Percentiles rank a stretch among this genome's conserved stretches.
Evolutionary conservation across 1,140 invertebrate species (phyloP).

Genomic region (Drosophila bocki): DNA sequence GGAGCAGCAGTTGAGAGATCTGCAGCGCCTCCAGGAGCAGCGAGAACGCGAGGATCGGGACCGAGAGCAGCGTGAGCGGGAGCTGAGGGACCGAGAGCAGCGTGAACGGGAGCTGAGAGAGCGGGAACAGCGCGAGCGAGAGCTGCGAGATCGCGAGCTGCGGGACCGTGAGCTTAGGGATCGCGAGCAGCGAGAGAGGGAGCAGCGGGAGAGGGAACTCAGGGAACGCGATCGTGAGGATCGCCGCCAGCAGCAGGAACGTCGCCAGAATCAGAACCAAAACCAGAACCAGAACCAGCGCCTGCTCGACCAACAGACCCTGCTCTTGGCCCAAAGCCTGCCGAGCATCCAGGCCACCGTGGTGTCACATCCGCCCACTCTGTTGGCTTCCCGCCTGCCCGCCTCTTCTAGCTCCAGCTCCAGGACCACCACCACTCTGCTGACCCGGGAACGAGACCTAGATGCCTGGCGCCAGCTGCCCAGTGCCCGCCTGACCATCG

Average conservation of each 20-base stretch:
- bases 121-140: conserved; percentile 22
- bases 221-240: conserved; percentile 34
- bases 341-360: conserved; percentile 73
- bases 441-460: conserved; percentile 61
- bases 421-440: conserved; percentile 42
- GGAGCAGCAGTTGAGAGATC: conserved; percentile 70
- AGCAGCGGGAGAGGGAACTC: conserved; percentile 34
- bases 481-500: conserved; percentile 64
- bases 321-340: conserved; percentile 62
- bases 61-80: conserved; percentile 41
- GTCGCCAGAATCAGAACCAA: conserved; percentile 28
- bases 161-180: conserved; percentile 32
- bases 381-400: conserved; percentile 62
- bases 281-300: conserved; percentile 54
- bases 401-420: conserved; percentile 6
- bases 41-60: conserved; percentile 52
- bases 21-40: conserved; percentile 58
- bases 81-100: conserved; percentile 36
- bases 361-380: conserved; percentile 73
- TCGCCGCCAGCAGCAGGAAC: conserved; percentile 43
- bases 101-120: conserved; percentile 35
- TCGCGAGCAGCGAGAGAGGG: conserved; percentile 29
- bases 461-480: conserved; percentile 71
- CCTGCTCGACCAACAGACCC: conserved; percentile 64
- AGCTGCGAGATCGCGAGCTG: conserved; percentile 26